Conservation (phyloP, 1,140 invertebrate genomes). For the Orchesella cincta region DNA sequence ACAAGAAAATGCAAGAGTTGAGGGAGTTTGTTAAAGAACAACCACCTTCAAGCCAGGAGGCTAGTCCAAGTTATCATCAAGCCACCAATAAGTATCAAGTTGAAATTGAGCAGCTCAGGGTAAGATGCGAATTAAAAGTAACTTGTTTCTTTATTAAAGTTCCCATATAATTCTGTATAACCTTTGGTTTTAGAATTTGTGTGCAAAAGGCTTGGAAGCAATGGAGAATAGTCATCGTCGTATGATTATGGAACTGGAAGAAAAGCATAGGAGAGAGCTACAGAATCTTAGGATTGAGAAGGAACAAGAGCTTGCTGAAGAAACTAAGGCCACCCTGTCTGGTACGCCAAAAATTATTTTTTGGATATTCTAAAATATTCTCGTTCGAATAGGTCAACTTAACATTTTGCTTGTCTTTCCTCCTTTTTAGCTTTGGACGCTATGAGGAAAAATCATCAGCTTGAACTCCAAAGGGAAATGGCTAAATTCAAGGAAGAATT, state of each 20-base stretch:
- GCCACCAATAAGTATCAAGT: slow-evolving; percentile 67
- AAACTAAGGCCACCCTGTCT: slow-evolving; percentile 70
- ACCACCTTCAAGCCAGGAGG: not conserved
- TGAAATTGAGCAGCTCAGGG: slow-evolving; percentile 81
- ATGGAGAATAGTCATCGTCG: slow-evolving; percentile 87
- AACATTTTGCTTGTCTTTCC: slow-evolving; percentile 10
- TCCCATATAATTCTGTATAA: slow-evolving; percentile 21
- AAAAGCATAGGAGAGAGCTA: slow-evolving; percentile 77
- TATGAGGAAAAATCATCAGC: slow-evolving; percentile 89
- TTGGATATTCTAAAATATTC: not conserved
- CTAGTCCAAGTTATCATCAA: slow-evolving; percentile 41
- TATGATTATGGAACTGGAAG: slow-evolving; percentile 78
- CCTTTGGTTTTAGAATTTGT: slow-evolving; percentile 64
- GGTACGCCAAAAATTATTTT: slow-evolving; percentile 50
- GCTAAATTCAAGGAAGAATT: slow-evolving; percentile 84
- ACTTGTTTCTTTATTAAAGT: not conserved
- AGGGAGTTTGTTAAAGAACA: slow-evolving; percentile 40
- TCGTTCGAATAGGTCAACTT: not conserved
- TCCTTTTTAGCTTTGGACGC: slow-evolving; percentile 75
- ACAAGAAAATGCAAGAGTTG: slow-evolving; percentile 44
- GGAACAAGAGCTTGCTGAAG: slow-evolving; percentile 83
- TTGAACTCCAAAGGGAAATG: slow-evolving; percentile 83
- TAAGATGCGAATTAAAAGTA: slow-evolving; percentile 51
- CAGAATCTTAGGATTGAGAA: slow-evolving; percentile 70
- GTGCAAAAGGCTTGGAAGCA: slow-evolving; percentile 79